Conservation (phyloP, 2,113 vertebrate species). For the Centrocercus urophasianus region DNA sequence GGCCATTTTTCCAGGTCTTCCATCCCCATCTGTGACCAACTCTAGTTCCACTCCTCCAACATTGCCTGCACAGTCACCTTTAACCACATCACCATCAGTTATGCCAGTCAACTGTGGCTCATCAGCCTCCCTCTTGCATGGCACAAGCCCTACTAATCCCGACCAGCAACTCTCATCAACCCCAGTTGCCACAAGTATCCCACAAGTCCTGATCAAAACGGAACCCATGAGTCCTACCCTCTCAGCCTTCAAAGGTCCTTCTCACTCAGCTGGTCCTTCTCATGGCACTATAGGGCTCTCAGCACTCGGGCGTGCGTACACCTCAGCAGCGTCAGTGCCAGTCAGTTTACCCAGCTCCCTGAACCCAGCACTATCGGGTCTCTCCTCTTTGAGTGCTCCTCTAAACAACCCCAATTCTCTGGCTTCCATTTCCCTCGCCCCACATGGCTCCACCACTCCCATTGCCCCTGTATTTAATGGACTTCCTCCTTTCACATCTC, state of each 20-base stretch:
- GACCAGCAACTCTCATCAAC: constrained; percentile 74
- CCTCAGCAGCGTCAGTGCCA: constrained; percentile 83
- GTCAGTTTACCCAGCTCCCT: constrained; percentile 83
- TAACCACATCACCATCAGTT: constrained; percentile 60
- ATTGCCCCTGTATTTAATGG: constrained; percentile 82
- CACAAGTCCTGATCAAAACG: constrained; percentile 74
- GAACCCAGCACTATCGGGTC: constrained; percentile 72
- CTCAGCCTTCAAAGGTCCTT: constrained; percentile 92
- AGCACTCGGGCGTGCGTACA: constrained; percentile 81
- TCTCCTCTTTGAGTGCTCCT: constrained; percentile 73
- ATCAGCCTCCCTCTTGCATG: constrained; percentile 66
- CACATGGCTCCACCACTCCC: constrained; percentile 77
- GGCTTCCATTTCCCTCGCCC: constrained; percentile 69
- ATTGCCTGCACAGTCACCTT: constrained; percentile 69
- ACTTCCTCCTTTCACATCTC: constrained; percentile 86
- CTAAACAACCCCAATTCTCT: constrained; percentile 74
- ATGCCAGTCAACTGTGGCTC: constrained; percentile 71
- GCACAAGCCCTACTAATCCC: constrained; percentile 71
- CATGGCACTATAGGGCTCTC: constrained; percentile 83
- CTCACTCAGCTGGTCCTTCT: constrained; percentile 83
- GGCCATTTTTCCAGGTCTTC: constrained; percentile 79
- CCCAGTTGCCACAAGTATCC: constrained; percentile 73
- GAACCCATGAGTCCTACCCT: constrained; percentile 88
- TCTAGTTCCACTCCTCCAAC: constrained; percentile 60
- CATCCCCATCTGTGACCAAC: constrained; percentile 68